phyloP scores from a whole-genome alignment of 2,797 vertebrate species.

The Gymnocypris eckloni region DNA sequence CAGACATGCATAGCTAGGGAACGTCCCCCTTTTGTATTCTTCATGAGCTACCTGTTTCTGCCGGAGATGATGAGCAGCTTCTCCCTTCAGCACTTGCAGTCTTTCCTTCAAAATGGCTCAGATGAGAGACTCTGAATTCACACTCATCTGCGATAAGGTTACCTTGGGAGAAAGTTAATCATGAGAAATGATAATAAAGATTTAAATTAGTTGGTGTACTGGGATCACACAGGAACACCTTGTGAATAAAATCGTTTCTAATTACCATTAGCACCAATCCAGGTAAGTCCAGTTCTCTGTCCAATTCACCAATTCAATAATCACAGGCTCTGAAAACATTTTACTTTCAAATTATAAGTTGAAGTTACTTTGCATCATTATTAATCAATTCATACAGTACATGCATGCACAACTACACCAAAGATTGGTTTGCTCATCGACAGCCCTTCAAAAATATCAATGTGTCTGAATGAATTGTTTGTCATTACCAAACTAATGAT shows the following conservation, averaged over 20 bases:
- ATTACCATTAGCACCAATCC: slow-evolving; percentile 19
- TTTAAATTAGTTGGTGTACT: slow-evolving; percentile 39
- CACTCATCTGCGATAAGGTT: slow-evolving; percentile 20
- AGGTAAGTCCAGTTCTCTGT: background rate
- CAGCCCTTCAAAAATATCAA: background rate
- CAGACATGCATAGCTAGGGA: slow-evolving; percentile 46
- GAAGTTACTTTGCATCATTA: background rate
- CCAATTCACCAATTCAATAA: slow-evolving; percentile 25
- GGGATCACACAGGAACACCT: slow-evolving; percentile 27
- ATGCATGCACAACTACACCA: background rate
- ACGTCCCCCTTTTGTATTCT: slow-evolving; percentile 40
- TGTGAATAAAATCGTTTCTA: slow-evolving; percentile 43
- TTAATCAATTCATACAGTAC: background rate
- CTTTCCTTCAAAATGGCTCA: slow-evolving; percentile 18
- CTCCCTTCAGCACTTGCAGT: slow-evolving; percentile 40
- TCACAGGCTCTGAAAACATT: background rate
- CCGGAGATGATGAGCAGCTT: slow-evolving; percentile 49
- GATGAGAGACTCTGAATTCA: slow-evolving; percentile 17
- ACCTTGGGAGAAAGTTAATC: slow-evolving; percentile 37
- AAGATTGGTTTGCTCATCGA: background rate
- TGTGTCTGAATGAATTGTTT: background rate
- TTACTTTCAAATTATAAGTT: background rate
- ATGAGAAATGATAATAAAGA: slow-evolving; percentile 47
- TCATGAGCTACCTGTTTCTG: slow-evolving; percentile 30
- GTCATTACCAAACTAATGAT: background rate